Base-by-base conservation (phyloP, 2,113 vertebrate species). In the Pagrus major region DNA sequence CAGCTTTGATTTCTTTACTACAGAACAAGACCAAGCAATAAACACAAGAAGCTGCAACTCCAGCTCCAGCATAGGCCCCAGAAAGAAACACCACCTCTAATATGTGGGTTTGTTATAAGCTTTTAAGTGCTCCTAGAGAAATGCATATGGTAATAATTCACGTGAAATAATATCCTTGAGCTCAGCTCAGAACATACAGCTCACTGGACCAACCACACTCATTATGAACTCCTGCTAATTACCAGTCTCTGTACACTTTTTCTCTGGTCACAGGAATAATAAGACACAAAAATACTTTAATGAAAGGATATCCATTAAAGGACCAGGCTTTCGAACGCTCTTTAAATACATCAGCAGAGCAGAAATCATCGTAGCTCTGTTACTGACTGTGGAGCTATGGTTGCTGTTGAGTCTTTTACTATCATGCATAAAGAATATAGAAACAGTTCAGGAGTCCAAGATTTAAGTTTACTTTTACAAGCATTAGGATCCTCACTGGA, bases 91-190 rank as follows among this genome's bases (percentile, higher is more conserved):
- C 49, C 54, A 69, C 54, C 56, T 78, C 60, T 82, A 87, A 87
- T 89, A 61, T 41, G 55, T 55, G 27, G 73, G 63, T 25, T 66
- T 69, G 63, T 82, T 67, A 86, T 78, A 83, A 80, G 79, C 67
- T 85, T 88, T 87, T 86, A 87, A 92, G 81, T 78, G 65, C 68
- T 91, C 68, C 69, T 70, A 81, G 60, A 88, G 65, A 85, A 76
- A 80, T 75, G 42, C 89, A 85, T 75, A 71, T 89, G 87, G 72
- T 77, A 88, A 90, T 91, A 84, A 90, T 90, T 91, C 76, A 91
- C 67, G 83, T 71, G 51, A 88, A 91, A 91, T 90, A 54, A 87
- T 88, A 89, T 92, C 88, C 84, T 82, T 89, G 68, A 80, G 87
- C 75, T 83, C 75, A 71, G 69, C 52, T 82, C 67, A 56, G 71